A percentile compares a stretch with the other conserved stretches of the same genome.
These are phyloP conservation scores for Phymanthus crucifer DNA, from an alignment of 92 coral and sea anemone species.

Conservation along the genomic window DNA sequence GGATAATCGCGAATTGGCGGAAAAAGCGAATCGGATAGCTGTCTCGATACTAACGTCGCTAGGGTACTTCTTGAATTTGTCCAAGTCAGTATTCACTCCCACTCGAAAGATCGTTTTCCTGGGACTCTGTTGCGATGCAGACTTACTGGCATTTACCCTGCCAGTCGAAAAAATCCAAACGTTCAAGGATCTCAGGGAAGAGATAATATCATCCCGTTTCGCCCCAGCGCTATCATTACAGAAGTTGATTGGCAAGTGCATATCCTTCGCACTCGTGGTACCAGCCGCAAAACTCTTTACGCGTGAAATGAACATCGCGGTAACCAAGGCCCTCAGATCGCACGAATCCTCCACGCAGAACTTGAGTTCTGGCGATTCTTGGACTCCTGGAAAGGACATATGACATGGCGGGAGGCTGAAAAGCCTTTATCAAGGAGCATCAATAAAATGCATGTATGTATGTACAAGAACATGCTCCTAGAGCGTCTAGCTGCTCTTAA, in stretches of 20 bases:
- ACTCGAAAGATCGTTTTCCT: slow-evolving; percentile 24
- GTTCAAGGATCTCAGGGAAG: slow-evolving; percentile 25
- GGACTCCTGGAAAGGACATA: slow-evolving; percentile 49
- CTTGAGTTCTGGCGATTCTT: slow-evolving; percentile 50
- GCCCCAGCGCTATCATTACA: too few species aligned
- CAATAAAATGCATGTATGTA: too few species aligned
- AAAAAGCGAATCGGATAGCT: slow-evolving; percentile 5
- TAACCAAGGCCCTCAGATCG: slow-evolving; percentile 30
- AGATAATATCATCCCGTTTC: too few species aligned
- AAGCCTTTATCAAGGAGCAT: too few species aligned
- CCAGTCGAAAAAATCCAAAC: slow-evolving; percentile 28
- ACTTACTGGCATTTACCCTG: slow-evolving; percentile 23
- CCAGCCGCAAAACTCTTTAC: slow-evolving; percentile 49
- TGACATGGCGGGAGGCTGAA: slow-evolving; percentile 47
- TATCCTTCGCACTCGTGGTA: background rate
- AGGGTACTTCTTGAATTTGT: slow-evolving; percentile 35
- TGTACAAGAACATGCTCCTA: too few species aligned
- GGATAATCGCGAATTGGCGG: too few species aligned
- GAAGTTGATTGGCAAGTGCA: slow-evolving; percentile 8
- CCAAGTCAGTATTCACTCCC: slow-evolving; percentile 38
- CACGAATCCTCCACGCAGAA: slow-evolving; percentile 29
- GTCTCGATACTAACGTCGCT: slow-evolving; percentile 14
- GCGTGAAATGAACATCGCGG: slow-evolving; percentile 39
- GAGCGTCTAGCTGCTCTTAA: too few species aligned
- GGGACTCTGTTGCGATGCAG: slow-evolving; percentile 28